Base-by-base conservation (phyloP, 37 sponge, comb jelly and placozoan genomes). In the Oscarella lobularis region DNA sequence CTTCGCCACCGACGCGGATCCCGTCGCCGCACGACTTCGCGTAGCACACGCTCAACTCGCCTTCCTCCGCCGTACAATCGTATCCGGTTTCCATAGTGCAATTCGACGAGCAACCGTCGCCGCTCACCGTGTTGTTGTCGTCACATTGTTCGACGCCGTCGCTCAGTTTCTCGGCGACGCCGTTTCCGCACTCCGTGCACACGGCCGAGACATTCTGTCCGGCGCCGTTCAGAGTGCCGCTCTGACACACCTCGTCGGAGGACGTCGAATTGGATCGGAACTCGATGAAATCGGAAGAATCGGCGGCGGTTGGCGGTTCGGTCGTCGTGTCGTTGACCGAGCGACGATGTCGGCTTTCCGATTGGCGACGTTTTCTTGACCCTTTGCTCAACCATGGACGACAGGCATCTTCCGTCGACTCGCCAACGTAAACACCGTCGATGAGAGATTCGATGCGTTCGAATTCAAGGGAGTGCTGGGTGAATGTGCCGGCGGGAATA, bases 111-210 rank as follows among this genome's bases (percentile, higher is more conserved):
- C 60, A 48, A 20, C 60, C 60, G 60, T 48, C 60, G 60, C 20
- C 60, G 60, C 20, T 20, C 60, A 48, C 14, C 60, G 20, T 27
- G 60, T 48, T 48, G 60, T 20, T 20, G 60, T 48, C 60, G 60
- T 48, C 60, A 20, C 60, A 48, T 27, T 27, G 14, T 20, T 48
- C 60, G 20, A 48, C 60, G 14, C 14, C 14, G 14, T 20, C 9
- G n/a, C n/a, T n/a, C n/a, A n/a, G n/a, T n/a, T n/a, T n/a, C 14
- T 48, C 60, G 60, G 20, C 60, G 60, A 48, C 60, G 60, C 60
- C 60, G 60, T 48, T 20, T 27, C 60, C 60, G 60, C 60, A 48
- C 14, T 27, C 60, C 14, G 60, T 9, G 20, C 60, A 48, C 20
- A 20, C 60, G 14, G 60, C 9, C 60, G 60, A 48, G 60, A 48